Evolutionary conservation across 1,140 invertebrate genomes (phyloP).

Genomic region (Mizuhopecten yessoensis): DNA sequence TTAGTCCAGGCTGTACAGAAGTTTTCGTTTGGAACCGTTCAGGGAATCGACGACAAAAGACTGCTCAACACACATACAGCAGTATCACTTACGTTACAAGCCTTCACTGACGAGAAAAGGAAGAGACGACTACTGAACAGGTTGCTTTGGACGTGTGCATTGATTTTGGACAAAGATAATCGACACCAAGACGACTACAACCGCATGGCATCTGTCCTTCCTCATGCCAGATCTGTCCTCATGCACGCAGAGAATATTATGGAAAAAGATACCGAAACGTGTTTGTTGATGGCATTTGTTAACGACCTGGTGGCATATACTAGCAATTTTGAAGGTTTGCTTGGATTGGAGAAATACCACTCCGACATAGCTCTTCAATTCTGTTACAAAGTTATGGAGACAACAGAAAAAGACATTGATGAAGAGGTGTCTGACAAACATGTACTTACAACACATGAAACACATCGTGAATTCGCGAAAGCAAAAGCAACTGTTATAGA

Average conservation of each 20-base stretch:
- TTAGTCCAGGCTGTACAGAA: not conserved
- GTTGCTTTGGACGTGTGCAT: constrained; percentile 21
- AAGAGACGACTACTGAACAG: not conserved
- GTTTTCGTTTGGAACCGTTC: not conserved
- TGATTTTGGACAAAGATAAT: not conserved
- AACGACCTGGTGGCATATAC: not conserved
- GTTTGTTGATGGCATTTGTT: not conserved
- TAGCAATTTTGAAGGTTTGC: not conserved
- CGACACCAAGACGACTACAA: not conserved
- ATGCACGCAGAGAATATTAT: not conserved
- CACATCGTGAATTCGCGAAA: not conserved
- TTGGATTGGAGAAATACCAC: not conserved
- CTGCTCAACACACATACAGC: not conserved
- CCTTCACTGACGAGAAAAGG: not conserved
- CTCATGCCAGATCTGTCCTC: not conserved
- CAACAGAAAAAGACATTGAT: not conserved
- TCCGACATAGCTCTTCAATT: not conserved
- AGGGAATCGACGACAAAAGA: constrained; percentile 11
- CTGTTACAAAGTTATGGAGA: not conserved
- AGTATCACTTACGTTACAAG: not conserved
- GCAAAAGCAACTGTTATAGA: not conserved
- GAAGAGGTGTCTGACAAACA: not conserved
- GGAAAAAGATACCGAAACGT: not conserved
- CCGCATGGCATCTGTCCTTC: not conserved
- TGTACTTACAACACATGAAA: not conserved